Evolutionary conservation across 2,797 vertebrate genomes (phyloP), one percentile per base, ranked within the genome.

Genomic region (Heterohyrax brucei): DNA sequence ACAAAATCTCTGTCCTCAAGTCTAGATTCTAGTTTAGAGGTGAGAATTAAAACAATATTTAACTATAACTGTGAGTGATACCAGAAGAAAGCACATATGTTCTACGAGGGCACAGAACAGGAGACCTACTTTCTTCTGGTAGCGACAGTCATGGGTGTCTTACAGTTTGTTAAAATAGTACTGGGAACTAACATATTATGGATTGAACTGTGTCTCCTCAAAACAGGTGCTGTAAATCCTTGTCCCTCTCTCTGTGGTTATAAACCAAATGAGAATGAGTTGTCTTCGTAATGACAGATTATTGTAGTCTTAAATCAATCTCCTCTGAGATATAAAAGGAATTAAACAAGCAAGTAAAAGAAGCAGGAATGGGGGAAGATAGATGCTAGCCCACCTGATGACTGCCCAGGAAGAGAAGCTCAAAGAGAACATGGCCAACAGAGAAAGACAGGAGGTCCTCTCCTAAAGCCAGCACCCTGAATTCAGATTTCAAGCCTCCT

Each of bases 41-140:
- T 1, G 86, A 50, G 19, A 81, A 3, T 79, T 82, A 94, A 89
- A 87, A 75, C 6, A 88, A 61, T 46, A 92, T 93, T 96, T 92
- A 89, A 64, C 46, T 93, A 72, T 7, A 79, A 84, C 3, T 33
- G 24, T 53, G 48, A 95, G 87, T 79, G 56, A 80, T 66, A 81
- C 5, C 39, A 62, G 44, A 80, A 75, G 44, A 26, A 68, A 76
- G 80, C 22, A 80, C 13, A 77, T 30, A 50, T 2, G 50, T 18
- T 87, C 7, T 39, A 26, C 9, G 39, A 79, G 13, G 86, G 61
- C 21, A 19, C n/a, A 12, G 21, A 81, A 73, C 10, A 73, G 64
- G 80, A 95, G 56, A 86, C 10, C n/a, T 44, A 73, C 24, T 21
- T 21, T 80, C 64, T 72, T 89, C 48, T 79, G 70, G 33, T 39